Percentiles rank a stretch among this genome's conserved stretches.
phyloP scores from a whole-genome alignment of 2,888 invertebrate genomes.

The Pardosa pseudoannulata region DNA sequence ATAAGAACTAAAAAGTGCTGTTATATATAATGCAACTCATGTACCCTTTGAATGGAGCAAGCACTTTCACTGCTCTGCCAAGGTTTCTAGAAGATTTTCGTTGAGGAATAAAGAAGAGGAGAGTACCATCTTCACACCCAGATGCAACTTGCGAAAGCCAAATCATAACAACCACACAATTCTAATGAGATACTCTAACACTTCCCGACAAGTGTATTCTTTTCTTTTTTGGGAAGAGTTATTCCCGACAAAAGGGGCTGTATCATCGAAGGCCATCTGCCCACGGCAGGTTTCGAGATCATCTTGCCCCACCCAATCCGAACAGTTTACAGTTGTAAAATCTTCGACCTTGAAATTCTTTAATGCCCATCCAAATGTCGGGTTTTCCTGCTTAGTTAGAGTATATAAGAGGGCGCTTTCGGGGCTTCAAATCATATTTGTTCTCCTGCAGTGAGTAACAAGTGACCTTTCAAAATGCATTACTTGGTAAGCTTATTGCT shows the following conservation, averaged over 20 bases:
- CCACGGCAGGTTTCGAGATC: not conserved
- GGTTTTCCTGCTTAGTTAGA: constrained; percentile 7
- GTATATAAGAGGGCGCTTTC: constrained; percentile 23
- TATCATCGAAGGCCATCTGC: not conserved
- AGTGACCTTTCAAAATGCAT: constrained; percentile 23
- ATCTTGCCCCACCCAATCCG: not conserved
- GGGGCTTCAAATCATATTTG: constrained; percentile 30
- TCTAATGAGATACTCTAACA: not conserved
- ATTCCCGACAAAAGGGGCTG: not conserved
- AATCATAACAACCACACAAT: not conserved
- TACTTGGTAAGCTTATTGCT: constrained; percentile 46
- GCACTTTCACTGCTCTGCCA: too few species aligned
- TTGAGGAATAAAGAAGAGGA: too few species aligned
- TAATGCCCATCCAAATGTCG: not conserved
- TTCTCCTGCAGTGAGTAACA: constrained; percentile 48
- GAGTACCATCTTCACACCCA: too few species aligned
- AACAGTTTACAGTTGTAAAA: not conserved
- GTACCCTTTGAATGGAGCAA: too few species aligned
- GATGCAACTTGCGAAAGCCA: too few species aligned
- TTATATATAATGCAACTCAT: too few species aligned
- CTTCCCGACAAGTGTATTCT: not conserved
- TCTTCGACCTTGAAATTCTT: constrained; percentile 24
- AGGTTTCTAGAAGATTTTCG: too few species aligned
- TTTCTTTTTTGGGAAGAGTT: too few species aligned
- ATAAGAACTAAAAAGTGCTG: too few species aligned